Conservation (phyloP, 1,140 invertebrate genomes). For the Drosophila sp. region DNA sequence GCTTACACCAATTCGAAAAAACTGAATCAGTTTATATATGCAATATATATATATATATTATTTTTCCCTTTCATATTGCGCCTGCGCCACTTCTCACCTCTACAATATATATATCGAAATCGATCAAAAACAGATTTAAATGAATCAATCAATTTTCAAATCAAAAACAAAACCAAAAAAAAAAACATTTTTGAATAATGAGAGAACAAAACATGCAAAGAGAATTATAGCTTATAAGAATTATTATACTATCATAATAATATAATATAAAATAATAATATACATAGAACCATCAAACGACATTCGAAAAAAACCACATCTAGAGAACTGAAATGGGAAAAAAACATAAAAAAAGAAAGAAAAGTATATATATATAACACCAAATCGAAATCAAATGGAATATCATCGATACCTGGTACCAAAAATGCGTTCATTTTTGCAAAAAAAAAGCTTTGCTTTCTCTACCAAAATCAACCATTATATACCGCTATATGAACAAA, state of each 20-base stretch:
- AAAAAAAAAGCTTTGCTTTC: constrained; percentile 74
- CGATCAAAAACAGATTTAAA: constrained; percentile 60
- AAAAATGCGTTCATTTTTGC: constrained; percentile 77
- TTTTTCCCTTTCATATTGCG: constrained; percentile 73
- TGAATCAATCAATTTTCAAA: constrained; percentile 49
- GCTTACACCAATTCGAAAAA: constrained; percentile 31
- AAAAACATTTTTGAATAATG: constrained; percentile 62
- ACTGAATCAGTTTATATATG: constrained; percentile 16
- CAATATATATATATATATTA: constrained; percentile 61
- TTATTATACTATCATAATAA: constrained; percentile 69
- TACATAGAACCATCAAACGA: constrained; percentile 79
- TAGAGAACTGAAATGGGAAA: constrained; percentile 70
- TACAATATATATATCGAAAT: constrained; percentile 30
- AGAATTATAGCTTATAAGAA: constrained; percentile 83
- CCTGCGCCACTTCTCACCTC: constrained; percentile 54
- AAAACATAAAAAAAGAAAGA: constrained; percentile 42
- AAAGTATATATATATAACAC: constrained; percentile 9
- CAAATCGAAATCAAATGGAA: constrained; percentile 27
- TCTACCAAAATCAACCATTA: constrained; percentile 70
- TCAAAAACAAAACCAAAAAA: constrained; percentile 44
- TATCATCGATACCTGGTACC: constrained; percentile 61
- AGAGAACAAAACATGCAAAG: constrained; percentile 80
- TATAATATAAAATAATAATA: constrained; percentile 66
- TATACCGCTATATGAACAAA: constrained; percentile 70
- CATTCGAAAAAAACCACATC: constrained; percentile 61